Percentiles rank a stretch among this genome's conserved stretches.
These are phyloP conservation scores for Micrastur ruficollis DNA, from an alignment of 2,797 vertebrate species.

Conservation along the genomic window DNA sequence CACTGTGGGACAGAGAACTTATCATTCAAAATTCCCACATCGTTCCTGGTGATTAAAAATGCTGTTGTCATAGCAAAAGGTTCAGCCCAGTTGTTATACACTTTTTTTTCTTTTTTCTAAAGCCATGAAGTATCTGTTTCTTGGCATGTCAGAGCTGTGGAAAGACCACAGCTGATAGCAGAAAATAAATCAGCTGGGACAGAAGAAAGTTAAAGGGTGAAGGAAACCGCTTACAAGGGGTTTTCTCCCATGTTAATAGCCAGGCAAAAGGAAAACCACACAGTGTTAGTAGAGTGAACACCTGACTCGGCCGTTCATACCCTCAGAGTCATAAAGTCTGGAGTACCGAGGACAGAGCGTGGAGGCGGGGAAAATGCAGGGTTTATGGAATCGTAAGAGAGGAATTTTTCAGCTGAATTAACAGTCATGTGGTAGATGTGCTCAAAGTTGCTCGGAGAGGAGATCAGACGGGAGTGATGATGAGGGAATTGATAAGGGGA, in stretches of 20 bases:
- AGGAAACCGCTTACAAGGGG: slow-evolving; percentile 2
- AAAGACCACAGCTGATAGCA: background rate
- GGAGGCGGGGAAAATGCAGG: slow-evolving; percentile 78
- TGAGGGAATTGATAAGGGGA: slow-evolving; percentile 78
- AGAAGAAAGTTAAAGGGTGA: background rate
- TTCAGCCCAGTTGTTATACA: background rate
- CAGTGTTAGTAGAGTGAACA: slow-evolving; percentile 70
- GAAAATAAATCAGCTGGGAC: background rate
- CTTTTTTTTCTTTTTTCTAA: background rate
- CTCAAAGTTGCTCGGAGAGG: slow-evolving; percentile 87
- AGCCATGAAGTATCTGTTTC: background rate
- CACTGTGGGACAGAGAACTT: background rate
- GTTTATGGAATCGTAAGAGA: slow-evolving; percentile 81
- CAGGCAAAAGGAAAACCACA: slow-evolving; percentile 62
- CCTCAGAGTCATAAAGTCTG: slow-evolving; percentile 81
- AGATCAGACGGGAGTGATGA: slow-evolving; percentile 82
- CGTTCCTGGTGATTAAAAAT: background rate
- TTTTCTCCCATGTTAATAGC: slow-evolving; percentile 48
- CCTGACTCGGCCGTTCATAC: slow-evolving; percentile 76
- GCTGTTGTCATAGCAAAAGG: background rate
- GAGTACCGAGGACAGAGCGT: slow-evolving; percentile 77
- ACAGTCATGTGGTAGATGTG: slow-evolving; percentile 90
- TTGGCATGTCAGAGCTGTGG: background rate
- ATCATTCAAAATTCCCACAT: background rate
- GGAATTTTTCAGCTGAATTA: slow-evolving; percentile 86